These are phyloP conservation scores for Myotis planiceps DNA, from an alignment of 2,797 vertebrate genomes.

Conservation along the genomic window DNA sequence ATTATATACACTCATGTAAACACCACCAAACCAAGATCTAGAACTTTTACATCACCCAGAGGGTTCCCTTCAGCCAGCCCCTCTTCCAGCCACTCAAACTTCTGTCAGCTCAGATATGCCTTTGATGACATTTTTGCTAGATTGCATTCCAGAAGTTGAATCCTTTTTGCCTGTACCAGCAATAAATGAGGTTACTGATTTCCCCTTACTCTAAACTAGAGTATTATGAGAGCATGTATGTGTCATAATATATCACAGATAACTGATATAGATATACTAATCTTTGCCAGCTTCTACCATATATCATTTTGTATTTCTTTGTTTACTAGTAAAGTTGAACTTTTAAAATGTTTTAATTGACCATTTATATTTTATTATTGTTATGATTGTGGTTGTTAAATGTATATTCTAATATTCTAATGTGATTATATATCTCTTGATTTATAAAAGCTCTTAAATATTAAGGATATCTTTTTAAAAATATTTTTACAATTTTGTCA, in stretches of 20 bases:
- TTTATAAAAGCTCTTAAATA: slow-evolving; percentile 21
- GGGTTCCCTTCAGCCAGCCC: neutral
- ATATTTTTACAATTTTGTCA: slow-evolving; percentile 37
- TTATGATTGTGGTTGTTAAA: neutral
- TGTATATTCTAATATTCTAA: neutral
- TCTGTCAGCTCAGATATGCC: neutral
- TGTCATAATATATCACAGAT: neutral
- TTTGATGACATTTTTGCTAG: neutral
- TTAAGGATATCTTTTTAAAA: slow-evolving; percentile 2
- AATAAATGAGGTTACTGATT: neutral
- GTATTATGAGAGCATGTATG: neutral
- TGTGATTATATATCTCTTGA: slow-evolving; percentile 26
- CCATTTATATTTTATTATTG: slow-evolving; percentile 1
- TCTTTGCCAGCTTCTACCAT: slow-evolving; percentile 33
- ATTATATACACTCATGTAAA: neutral
- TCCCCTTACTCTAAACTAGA: neutral
- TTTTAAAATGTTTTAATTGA: neutral
- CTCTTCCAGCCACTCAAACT: neutral
- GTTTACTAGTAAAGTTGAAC: slow-evolving; percentile 46
- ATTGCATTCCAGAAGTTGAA: neutral
- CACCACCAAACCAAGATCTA: neutral
- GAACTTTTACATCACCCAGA: neutral
- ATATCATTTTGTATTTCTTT: slow-evolving; percentile 43
- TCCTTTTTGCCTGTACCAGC: neutral
- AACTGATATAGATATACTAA: neutral